Base-by-base conservation (phyloP, 1,140 invertebrate genomes). In the Drosophila ananassae region DNA sequence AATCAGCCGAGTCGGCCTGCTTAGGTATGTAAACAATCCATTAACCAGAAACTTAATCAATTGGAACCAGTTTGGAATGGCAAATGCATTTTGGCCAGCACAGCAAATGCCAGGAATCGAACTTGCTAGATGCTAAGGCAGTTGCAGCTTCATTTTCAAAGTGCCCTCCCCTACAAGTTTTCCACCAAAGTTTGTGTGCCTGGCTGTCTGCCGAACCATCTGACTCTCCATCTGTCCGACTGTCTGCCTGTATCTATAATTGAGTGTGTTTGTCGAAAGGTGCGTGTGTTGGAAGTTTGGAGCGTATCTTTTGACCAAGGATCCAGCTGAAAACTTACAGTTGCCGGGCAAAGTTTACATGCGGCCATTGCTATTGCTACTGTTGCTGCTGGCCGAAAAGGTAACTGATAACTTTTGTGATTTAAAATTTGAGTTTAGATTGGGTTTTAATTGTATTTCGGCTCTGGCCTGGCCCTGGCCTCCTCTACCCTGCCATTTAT, bases 11-110 rank as follows among this genome's bases (percentile, higher is more conserved):
- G 53, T 28, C 34, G 37, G 54, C 71, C 61, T 66, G 72, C 73
- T 68, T 75, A 81, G 79, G 73, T 87, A 82, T 87, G 77, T 75
- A 85, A 82, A 81, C 82, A 87, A 87, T 82, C 82, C 82, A 87
- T 87, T 87, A 87, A 87, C 82, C 82, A 87, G 78, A 76, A 85
- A 87, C 82, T 87, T 87, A 87, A 87, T 87, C 82, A 87, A 87
- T 87, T 87, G 82, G 76, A 85, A 85, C 82, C 73, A 75, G 82
- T 78, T 81, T 78, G 71, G 82, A 87, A 85, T 81, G 63, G 82
- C 69, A 87, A 85, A 81, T 87, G 82, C 82, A 77, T 68, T 87
- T 74, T 63, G 72, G 66, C 67, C 60, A 79, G 62, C 80, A 68
- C 80, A 85, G 82, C 77, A 84, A 74, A 69, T 72, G 74, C 61